Evolutionary conservation across 1,140 invertebrate genomes (phyloP).

Genomic region (Achatina immaculata): DNA sequence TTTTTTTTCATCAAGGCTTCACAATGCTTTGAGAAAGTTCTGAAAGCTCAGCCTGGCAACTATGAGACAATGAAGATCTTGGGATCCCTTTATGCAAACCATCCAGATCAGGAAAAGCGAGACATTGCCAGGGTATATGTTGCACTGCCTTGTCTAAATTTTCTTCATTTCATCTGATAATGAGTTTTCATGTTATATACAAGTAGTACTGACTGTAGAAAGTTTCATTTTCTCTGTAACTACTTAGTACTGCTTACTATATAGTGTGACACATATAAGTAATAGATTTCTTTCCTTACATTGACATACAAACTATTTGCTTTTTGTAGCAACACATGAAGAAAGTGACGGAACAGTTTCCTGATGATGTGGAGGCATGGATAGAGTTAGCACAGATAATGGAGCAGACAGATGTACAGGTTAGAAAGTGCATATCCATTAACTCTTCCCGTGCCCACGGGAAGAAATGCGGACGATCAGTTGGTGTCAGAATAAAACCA

Average conservation of each 20-base stretch:
- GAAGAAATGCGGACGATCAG: no score
- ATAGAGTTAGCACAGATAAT: slow-evolving; percentile 98
- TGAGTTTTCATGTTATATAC: background rate
- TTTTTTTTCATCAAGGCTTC: slow-evolving; percentile 81
- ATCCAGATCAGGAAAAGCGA: slow-evolving; percentile 86
- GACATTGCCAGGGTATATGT: slow-evolving; percentile 84
- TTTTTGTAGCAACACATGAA: slow-evolving; percentile 70
- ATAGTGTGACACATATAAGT: no score
- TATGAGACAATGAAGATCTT: slow-evolving; percentile 99
- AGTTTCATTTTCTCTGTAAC: slow-evolving; percentile 15
- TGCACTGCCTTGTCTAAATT: background rate
- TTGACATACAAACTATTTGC: no score
- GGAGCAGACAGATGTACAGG: slow-evolving; percentile 92
- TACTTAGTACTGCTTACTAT: no score
- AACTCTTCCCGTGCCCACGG: no score
- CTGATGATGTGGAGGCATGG: slow-evolving; percentile 99
- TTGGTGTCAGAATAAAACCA: no score
- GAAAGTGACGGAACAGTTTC: slow-evolving; percentile 94
- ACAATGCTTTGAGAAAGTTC: slow-evolving; percentile 97
- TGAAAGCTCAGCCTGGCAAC: slow-evolving; percentile 97
- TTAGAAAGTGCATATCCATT: slow-evolving; percentile 36
- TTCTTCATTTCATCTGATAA: background rate
- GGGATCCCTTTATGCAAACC: slow-evolving; percentile 95
- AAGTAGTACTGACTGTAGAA: background rate
- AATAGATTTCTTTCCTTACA: no score